A percentile compares a stretch with the other conserved stretches of the same genome.
Evolutionary conservation across 2,888 invertebrate species (phyloP).

Genomic region (Tiliacea citrago): DNA sequence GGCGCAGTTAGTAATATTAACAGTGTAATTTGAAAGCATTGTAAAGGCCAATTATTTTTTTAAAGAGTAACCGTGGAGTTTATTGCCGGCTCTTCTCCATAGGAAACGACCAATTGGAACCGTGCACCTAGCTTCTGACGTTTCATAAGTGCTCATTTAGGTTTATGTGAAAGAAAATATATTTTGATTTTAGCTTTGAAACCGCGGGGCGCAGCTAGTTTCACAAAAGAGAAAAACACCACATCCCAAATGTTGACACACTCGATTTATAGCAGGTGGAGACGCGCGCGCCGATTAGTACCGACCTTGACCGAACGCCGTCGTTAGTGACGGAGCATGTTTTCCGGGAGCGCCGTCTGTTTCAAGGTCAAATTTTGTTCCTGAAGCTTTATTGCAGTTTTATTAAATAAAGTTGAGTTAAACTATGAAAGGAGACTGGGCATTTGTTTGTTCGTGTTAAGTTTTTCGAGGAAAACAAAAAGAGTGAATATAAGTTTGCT

Average conservation of each 20-base stretch:
- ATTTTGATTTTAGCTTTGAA: too few relatives aligned
- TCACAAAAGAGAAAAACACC: neutral
- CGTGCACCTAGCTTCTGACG: too few relatives aligned
- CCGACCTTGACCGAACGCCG: constrained; percentile 43
- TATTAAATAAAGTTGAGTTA: neutral
- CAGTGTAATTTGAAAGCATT: too few relatives aligned
- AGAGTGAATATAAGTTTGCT: neutral
- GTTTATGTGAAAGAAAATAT: too few relatives aligned
- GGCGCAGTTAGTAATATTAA: too few relatives aligned
- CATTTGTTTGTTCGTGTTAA: neutral
- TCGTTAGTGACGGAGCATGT: constrained; percentile 25
- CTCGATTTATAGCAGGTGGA: constrained; percentile 21
- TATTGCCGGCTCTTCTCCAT: too few relatives aligned
- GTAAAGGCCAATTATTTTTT: too few relatives aligned
- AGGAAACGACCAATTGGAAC: too few relatives aligned
- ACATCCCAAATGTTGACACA: neutral
- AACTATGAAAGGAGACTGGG: neutral
- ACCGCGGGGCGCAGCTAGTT: too few relatives aligned
- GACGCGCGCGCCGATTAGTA: constrained; percentile 20
- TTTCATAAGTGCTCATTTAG: too few relatives aligned
- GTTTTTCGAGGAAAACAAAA: neutral
- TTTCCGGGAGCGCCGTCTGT: constrained; percentile 42
- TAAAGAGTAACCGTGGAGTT: too few relatives aligned
- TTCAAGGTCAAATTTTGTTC: constrained; percentile 30
- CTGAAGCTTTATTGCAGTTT: constrained; percentile 18